Evolutionary conservation across 2,888 invertebrate genomes (phyloP), one percentile per base, ranked within the genome.

Genomic region (Anoncus sp.): DNA sequence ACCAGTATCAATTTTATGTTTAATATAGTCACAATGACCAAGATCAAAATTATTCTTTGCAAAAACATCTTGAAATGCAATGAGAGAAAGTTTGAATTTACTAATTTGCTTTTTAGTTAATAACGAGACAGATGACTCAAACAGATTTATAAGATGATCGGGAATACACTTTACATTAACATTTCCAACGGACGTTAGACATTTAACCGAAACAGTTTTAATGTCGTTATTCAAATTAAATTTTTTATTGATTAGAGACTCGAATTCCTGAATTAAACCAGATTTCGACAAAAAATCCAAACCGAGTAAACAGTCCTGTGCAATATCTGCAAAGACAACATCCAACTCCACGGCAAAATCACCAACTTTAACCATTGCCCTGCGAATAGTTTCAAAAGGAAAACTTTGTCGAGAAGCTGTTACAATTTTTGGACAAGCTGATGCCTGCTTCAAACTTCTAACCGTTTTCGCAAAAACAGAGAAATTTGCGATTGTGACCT

Each of bases 1-100:
- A 18, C 59, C 59, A 7, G 20, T 43, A 22, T 59, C 59, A 43
- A 59, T 59, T n/a, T 59, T 43, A 40, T 59, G 59, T 59, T 59
- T 40, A n/a, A 59, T 22, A n/a, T 22, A 40, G 16, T 43, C n/a
- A n/a, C 59, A 59, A 3, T 14, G 40, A 22, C 59, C 60, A n/a
- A 60, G 10, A 40, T 60, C 60, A n/a, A 43, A 40, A n/a, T 22
- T 14, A 16, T 43, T 16, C 22, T 27, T 38, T 24, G 45, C 43
- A 20, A 60, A 60, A 27, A 43, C 27, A 16, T 43, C 24, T 24
- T 18, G 10, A 16, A 43, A 45, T n/a, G 14, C n/a, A n/a, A 43
- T 16, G 24, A n/a, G 43, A 4, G 12, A 16, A 60, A 60, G n/a
- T n/a, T n/a, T 45, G 22, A 7, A 9, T 7, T 60, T 60, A 24